A percentile compares a stretch with the other conserved stretches of the same genome.
These are phyloP conservation scores for Coendou prehensilis DNA, from an alignment of 2,797 vertebrate species.

Conservation along the genomic window DNA sequence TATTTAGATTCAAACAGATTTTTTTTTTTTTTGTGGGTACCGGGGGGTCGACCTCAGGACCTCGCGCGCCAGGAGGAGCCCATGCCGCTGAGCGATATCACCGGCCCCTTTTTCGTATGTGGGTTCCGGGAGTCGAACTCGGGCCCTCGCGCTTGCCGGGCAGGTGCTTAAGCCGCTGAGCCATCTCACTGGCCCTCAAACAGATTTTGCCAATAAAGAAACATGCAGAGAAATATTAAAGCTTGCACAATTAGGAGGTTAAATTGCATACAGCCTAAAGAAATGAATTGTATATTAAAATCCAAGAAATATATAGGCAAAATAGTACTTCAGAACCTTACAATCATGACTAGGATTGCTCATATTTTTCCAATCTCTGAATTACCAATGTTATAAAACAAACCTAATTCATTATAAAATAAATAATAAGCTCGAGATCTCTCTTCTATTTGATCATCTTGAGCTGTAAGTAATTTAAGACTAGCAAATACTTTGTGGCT, in stretches of 20 bases:
- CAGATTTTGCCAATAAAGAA: slow-evolving; percentile 25
- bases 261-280: not conserved
- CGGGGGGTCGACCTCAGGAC: too few species aligned
- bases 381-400: not conserved
- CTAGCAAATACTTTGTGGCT: not conserved
- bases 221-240: not conserved
- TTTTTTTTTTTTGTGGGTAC: too few species aligned
- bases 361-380: slow-evolving; percentile 11
- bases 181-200: too few species aligned
- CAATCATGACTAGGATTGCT: not conserved
- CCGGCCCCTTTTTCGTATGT: too few species aligned
- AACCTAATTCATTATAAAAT: not conserved
- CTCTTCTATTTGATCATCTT: not conserved
- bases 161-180: too few species aligned
- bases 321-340: not conserved
- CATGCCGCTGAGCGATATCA: too few species aligned
- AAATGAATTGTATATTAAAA: not conserved
- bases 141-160: too few species aligned
- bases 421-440: not conserved
- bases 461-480: not conserved
- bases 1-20: not conserved
- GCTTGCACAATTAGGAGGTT: not conserved
- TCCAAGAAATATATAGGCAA: not conserved
- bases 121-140: too few species aligned
- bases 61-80: too few species aligned